Percentiles rank a stretch among this genome's conserved stretches.
Conservation (phyloP, 2,113 vertebrate species). For the Sorex fumeus region DNA sequence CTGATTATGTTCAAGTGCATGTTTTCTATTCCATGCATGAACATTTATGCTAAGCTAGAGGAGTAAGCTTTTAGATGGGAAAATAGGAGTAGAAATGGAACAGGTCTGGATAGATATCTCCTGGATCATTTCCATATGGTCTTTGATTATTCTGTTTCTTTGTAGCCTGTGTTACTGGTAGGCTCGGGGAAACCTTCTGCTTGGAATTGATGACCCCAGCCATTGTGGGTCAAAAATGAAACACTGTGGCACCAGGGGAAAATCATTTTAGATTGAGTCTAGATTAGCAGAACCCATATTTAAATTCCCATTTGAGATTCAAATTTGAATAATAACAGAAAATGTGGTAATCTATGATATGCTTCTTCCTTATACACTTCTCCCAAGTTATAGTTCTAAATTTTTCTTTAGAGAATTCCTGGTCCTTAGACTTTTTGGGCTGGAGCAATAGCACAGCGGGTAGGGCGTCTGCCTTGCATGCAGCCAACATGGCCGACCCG, state of each 20-base stretch:
- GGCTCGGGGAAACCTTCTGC: neutral
- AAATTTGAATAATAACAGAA: neutral
- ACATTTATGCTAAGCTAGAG: neutral
- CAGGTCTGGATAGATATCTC: neutral
- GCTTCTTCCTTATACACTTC: neutral
- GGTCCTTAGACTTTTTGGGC: neutral
- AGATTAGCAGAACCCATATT: neutral
- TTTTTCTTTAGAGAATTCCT: neutral
- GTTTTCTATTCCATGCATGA: slow-evolving; percentile 21
- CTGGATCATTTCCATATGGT: neutral
- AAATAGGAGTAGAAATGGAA: neutral
- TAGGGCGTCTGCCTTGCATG: no score
- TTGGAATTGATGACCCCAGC: neutral
- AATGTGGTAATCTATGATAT: neutral
- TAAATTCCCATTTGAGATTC: neutral
- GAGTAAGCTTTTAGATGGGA: neutral
- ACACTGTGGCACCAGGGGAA: neutral
- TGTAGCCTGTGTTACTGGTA: neutral
- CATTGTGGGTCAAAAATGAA: neutral
- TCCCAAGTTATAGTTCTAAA: neutral
- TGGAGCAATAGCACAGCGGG: no score
- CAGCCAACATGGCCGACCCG: no score
- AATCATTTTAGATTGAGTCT: neutral
- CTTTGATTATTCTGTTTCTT: neutral
- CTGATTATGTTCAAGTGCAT: neutral